Percentiles rank a stretch among this genome's conserved stretches.
These are phyloP conservation scores for Delichon dasypus DNA, from an alignment of 2,797 vertebrate genomes.

Conservation along the genomic window DNA sequence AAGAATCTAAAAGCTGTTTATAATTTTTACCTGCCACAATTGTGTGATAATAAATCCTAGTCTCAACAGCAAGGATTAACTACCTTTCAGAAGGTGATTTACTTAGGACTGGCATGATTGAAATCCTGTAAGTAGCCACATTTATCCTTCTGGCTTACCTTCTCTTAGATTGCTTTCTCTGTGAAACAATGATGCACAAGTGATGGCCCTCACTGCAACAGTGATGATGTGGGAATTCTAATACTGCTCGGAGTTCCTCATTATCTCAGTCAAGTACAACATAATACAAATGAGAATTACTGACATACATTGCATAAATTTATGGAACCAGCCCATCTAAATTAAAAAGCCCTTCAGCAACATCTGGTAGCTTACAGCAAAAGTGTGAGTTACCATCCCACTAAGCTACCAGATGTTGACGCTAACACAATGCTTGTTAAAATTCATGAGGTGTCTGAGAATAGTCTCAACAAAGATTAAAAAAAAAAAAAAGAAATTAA, in stretches of 20 bases:
- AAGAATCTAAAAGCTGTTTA: slow-evolving; percentile 60
- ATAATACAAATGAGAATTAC: neutral
- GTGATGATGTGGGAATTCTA: neutral
- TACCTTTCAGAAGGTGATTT: slow-evolving; percentile 56
- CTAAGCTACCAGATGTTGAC: slow-evolving; percentile 37
- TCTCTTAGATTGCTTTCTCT: slow-evolving; percentile 53
- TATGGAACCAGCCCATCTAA: neutral
- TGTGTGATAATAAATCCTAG: slow-evolving; percentile 57
- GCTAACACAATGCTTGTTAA: neutral
- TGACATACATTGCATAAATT: neutral
- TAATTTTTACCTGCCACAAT: slow-evolving; percentile 64
- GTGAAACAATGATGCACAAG: neutral
- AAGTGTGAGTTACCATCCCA: neutral
- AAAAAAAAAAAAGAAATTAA: neutral
- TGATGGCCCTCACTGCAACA: neutral
- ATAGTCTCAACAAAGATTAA: neutral
- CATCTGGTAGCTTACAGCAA: neutral
- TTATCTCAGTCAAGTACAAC: neutral
- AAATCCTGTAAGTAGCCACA: slow-evolving; percentile 48
- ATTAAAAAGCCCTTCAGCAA: slow-evolving; percentile 32
- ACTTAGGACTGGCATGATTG: slow-evolving; percentile 54
- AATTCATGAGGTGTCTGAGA: slow-evolving; percentile 26
- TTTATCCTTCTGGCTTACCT: slow-evolving; percentile 66
- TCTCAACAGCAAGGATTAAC: slow-evolving; percentile 55
- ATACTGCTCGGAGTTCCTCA: neutral